Evolutionary conservation across 2,888 invertebrate species (phyloP), one percentile per base, ranked within the genome.

Genomic region (Zele albiditarsus): DNA sequence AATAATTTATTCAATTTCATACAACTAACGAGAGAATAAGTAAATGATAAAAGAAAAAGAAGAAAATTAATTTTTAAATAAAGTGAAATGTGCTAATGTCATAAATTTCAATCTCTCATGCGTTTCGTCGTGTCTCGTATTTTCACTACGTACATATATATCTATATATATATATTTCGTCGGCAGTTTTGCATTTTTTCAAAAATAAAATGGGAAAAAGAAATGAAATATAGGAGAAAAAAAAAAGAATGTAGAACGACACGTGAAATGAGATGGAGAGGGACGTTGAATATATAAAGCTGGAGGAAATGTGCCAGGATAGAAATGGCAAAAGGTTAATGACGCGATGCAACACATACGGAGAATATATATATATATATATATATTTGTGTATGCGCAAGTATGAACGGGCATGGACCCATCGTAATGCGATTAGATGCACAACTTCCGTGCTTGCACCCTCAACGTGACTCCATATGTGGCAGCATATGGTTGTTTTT

Each of bases 341-440:
- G 74, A 74, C 53, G 53, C 69, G 72, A 62, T 73, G 53, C 12
- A 70, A 62, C 58, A n/a, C 28, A 66, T 53, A 70, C 73, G 38
- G 8, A 65, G n/a, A 27, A 31, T 25, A 25, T n/a, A 57, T 33
- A 25, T 58, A 14, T 42, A n/a, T 28, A 42, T 2, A 42, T 16
- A 23, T 53, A 23, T 20, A n/a, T 53, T 1, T 20, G n/a, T 60
- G 10, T 60, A n/a, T n/a, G n/a, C 27, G n/a, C n/a, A 27, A 31
- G 28, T 31, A 10, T 60, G 60, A 60, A 27, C 25, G 27, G n/a
- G 27, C 58, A 70, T 60, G 72, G 42, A 20, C 31, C 71, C 66
- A 70, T 75, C 73, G 73, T 70, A 70, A 72, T 66, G 28, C 70
- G 69, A 75, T 77, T 77, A 74, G 69, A 77, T 70, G 53, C n/a